Conservation (phyloP, 2,113 vertebrate genomes). For the Erythrocebus patas region DNA sequence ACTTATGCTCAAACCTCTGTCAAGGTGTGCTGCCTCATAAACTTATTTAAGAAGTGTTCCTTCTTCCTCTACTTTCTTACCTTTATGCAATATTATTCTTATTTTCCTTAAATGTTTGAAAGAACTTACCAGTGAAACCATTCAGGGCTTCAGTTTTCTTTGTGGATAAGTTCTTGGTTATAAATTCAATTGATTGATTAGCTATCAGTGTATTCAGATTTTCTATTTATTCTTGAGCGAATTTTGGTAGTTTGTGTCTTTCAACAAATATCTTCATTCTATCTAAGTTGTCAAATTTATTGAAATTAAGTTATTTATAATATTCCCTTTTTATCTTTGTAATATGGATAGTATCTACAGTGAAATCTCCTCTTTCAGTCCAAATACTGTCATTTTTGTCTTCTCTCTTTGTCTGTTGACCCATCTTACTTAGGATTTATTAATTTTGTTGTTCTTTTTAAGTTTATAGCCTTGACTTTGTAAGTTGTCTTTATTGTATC, state of each 20-base stretch:
- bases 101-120: neutral
- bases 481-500: neutral
- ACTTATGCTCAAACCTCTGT: neutral
- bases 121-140: neutral
- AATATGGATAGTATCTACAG: neutral
- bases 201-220: neutral
- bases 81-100: neutral
- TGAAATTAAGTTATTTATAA: constrained; percentile 18
- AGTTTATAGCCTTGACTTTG: neutral
- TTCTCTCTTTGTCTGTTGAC: neutral
- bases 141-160: neutral
- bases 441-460: constrained; percentile 8
- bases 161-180: neutral
- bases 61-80: neutral
- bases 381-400: neutral
- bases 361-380: neutral
- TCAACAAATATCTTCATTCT: constrained; percentile 1
- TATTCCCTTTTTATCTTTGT: neutral
- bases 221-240: neutral
- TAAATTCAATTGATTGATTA: neutral
- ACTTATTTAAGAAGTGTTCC: neutral
- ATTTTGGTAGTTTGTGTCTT: constrained; percentile 7
- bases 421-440: neutral
- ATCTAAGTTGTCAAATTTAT: neutral
- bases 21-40: neutral